Evolutionary conservation across 2,888 invertebrate species (phyloP), one percentile per base, ranked within the genome.

Genomic region (Tillus elongatus): DNA sequence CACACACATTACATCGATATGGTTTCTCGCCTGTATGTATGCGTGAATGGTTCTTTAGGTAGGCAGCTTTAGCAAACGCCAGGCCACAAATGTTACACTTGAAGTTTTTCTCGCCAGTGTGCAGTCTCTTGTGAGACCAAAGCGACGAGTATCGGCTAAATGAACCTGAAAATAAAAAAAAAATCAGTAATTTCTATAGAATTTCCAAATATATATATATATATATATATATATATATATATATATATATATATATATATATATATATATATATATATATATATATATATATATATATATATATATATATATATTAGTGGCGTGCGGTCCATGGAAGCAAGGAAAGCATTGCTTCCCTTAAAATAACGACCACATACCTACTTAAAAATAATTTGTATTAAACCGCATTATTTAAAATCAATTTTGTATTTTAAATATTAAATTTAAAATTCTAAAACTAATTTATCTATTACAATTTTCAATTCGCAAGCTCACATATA

Each of bases 1-100:
- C 88, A 61, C 88, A 89, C 13, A 87, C 86, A 57, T 77, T 80
- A 66, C 88, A 89, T 16, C 51, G 40, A 39, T 63, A 71, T 8
- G 70, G 70, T 40, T 70, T 70, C 46, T 71, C 71, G 32, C 88
- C 88, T 1, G 87, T 88, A 51, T 89, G 88, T 54, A 89, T 88
- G 50, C 88, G 74, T 33, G 85, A 84, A 62, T 89, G 88, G 60
- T 89, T 89, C 62, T 89, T 88, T 47, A 89, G 69, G 68, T 88
- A 88, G n/a, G 88, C 88, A 38, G 87, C 87, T 64, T 88, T 88
- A 38, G 88, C 88, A 61, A 89, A 89, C 24, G 87, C 86, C 58
- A 88, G 72, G 10, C 88, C 87, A 64, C 88, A 89, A 42, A 87
- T 84, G 47, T 82, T 82, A 65, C 88, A 89, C 66, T 88, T 88